Conservation (phyloP, 2,113 vertebrate species). For the Rhinolophus ferrumequinum region DNA sequence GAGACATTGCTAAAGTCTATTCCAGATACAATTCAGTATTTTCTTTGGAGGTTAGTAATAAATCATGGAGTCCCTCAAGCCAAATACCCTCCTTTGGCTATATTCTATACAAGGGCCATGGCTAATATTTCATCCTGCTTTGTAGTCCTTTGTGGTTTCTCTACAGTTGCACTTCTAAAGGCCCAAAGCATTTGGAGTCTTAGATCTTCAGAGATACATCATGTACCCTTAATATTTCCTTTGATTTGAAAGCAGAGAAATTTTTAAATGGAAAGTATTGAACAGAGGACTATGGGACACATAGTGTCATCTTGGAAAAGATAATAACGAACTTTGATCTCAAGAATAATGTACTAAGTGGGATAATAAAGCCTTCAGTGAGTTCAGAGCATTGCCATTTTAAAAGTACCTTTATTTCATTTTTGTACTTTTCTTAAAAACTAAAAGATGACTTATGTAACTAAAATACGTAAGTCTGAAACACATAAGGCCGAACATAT, state of each 20-base stretch:
- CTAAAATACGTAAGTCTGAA: conserved; percentile 46
- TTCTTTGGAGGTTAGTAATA: conserved; percentile 61
- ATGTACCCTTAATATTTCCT: conserved; percentile 71
- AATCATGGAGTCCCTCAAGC: conserved; percentile 58
- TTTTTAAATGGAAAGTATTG: conserved; percentile 72
- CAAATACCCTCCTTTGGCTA: conserved; percentile 52
- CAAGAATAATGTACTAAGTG: conserved; percentile 70
- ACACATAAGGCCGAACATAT: conserved; percentile 41
- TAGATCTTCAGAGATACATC: conserved; percentile 77
- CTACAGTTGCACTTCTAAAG: conserved; percentile 67
- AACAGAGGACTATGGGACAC: conserved; percentile 63
- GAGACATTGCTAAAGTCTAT: conserved; percentile 63
- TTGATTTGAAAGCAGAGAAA: conserved; percentile 73
- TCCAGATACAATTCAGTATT: conserved; percentile 34
- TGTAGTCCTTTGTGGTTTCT: conserved; percentile 70
- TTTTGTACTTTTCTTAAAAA: conserved; percentile 62
- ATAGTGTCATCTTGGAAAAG: conserved; percentile 61
- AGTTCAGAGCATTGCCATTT: conserved; percentile 56
- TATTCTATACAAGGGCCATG: conserved; percentile 53
- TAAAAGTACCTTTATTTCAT: conserved; percentile 65
- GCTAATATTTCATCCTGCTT: conserved; percentile 70
- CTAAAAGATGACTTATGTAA: conserved; percentile 36
- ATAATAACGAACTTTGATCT: conserved; percentile 75
- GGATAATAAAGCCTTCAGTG: conserved; percentile 58
- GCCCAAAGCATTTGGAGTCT: conserved; percentile 65